Evolutionary conservation across 2,888 invertebrate genomes (phyloP).

Genomic region (Heliconius ethilla): DNA sequence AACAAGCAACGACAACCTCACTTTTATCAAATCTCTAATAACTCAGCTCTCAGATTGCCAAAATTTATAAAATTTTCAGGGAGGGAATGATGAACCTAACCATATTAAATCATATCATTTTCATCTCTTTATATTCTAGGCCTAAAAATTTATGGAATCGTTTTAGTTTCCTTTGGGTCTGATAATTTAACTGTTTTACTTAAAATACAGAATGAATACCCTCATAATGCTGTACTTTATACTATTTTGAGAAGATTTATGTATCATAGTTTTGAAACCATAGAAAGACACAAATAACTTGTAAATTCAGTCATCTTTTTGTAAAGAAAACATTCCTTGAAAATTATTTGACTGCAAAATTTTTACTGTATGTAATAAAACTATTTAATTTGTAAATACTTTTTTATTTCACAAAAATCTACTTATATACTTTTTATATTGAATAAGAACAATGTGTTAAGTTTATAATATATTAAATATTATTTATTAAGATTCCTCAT

Average conservation of each 20-base stretch:
- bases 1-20: no score
- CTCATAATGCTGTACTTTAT: neutral
- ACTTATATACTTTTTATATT: neutral
- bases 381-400: slow-evolving; percentile 19
- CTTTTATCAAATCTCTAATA: no score
- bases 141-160: no score
- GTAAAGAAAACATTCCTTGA: slow-evolving; percentile 36
- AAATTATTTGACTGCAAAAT: slow-evolving; percentile 29
- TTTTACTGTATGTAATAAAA: slow-evolving; percentile 29
- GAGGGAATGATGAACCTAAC: no score
- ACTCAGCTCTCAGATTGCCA: no score
- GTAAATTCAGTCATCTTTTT: neutral
- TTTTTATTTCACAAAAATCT: slow-evolving; percentile 24
- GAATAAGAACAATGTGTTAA: neutral
- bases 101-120: no score
- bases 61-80: no score
- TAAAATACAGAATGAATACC: neutral
- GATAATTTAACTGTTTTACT: neutral
- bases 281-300: neutral
- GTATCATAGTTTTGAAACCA: neutral
- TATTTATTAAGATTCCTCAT: neutral
- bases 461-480: neutral
- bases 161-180: neutral
- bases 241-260: slow-evolving; percentile 11
- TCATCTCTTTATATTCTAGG: no score